Evolutionary conservation across 2,797 vertebrate genomes (phyloP).

Genomic region (Chiroxiphia lanceolata): DNA sequence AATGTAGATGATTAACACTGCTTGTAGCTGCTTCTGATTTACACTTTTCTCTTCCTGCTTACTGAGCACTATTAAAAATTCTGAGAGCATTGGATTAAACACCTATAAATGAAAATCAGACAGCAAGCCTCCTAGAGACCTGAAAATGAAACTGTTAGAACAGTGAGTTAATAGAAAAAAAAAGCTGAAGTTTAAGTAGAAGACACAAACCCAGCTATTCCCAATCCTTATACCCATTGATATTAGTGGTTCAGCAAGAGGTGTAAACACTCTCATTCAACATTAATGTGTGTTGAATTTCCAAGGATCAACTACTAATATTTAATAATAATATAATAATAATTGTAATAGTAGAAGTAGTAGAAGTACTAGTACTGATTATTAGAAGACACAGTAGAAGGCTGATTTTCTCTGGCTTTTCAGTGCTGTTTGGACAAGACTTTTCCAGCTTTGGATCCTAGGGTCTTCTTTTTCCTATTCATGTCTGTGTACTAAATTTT

Average conservation of each 20-base stretch:
- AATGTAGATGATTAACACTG: neutral
- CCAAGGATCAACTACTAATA: neutral
- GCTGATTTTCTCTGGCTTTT: neutral
- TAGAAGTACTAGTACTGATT: neutral
- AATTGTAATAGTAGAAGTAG: neutral
- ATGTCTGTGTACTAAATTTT: neutral
- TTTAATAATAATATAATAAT: too few relatives aligned
- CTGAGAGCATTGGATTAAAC: neutral
- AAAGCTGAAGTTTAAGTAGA: neutral
- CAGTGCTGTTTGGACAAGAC: neutral
- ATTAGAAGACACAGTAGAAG: neutral
- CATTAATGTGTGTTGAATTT: neutral
- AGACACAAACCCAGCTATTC: neutral
- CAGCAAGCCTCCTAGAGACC: neutral
- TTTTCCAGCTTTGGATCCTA: neutral
- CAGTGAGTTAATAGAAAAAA: neutral
- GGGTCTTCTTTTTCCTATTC: neutral
- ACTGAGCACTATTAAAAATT: neutral
- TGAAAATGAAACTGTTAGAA: neutral
- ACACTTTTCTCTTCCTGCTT: neutral
- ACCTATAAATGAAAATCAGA: neutral
- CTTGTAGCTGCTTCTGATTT: neutral
- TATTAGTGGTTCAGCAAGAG: rapidly evolving
- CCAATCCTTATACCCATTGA: rapidly evolving
- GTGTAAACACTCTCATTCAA: neutral